Percentiles rank a stretch among this genome's conserved stretches.
Evolutionary conservation across 2,888 invertebrate species (phyloP).

Genomic region (Andrena marginata): DNA sequence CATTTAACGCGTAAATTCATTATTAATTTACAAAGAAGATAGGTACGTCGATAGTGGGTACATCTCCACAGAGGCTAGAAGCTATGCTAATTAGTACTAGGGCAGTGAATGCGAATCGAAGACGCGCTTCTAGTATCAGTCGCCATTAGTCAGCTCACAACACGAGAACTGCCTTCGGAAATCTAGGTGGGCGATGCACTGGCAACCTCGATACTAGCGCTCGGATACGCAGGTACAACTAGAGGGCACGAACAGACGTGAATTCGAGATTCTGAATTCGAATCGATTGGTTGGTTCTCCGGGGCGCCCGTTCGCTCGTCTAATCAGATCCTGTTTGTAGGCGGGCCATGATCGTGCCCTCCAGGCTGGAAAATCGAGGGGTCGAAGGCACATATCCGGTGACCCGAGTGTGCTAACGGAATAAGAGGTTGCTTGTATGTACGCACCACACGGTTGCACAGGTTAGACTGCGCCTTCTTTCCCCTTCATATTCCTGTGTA

Average conservation of each 20-base stretch:
- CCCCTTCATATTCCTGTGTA: neutral
- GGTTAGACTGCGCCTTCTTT: conserved; percentile 28
- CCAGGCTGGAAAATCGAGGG: conserved; percentile 76
- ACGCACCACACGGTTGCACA: conserved; percentile 17
- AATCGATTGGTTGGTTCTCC: conserved; percentile 71
- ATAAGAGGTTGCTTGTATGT: conserved; percentile 61
- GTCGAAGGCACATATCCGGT: conserved; percentile 47
- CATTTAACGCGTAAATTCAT: neutral
- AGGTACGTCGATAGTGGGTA: neutral
- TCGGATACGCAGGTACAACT: conserved; percentile 42
- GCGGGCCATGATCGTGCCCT: conserved; percentile 76
- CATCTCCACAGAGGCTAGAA: conserved; percentile 39
- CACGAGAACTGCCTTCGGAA: conserved; percentile 41
- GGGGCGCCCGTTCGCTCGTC: conserved; percentile 65
- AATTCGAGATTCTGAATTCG: conserved; percentile 80
- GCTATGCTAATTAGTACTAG: conserved; percentile 63
- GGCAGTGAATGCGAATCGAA: conserved; percentile 23
- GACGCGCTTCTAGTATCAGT: conserved; percentile 30
- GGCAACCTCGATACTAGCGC: conserved; percentile 6
- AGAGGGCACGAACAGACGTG: conserved; percentile 56
- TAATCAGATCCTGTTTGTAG: conserved; percentile 81
- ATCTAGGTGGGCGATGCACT: conserved; percentile 41
- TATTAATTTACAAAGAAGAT: neutral
- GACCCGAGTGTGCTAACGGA: conserved; percentile 37
- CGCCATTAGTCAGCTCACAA: conserved; percentile 52